Base-by-base conservation (phyloP, 2,113 vertebrate genomes). In the Cyprinus carpio region DNA sequence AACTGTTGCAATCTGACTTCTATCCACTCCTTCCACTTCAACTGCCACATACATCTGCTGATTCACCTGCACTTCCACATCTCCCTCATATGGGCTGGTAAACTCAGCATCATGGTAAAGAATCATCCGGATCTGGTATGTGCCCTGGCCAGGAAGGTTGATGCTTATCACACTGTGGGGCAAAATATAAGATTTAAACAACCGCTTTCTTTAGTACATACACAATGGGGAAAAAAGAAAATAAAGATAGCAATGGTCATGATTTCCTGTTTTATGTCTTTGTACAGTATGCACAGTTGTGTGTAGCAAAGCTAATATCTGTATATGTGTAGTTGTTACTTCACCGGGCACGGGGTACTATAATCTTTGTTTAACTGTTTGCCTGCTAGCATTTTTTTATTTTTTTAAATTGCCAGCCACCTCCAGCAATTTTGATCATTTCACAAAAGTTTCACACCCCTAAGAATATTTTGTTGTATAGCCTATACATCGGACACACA, bases 21-120 rank as follows among this genome's bases (percentile, higher is more conserved):
- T 31, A 20, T 87, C 29, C 49, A 87, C 72, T 67, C 83, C 88
- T 16, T 13, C 74, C 64, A 90, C 51, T 2, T 27, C 2, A 54
- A 91, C 86, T 11, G 82, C 84, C n/a, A 90, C 75, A 2, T 86
- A 91, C 15, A 89, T 46, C 25, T 27, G 82, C 23, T 84, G 77
- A 12, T 90, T 89, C 51, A 90, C 11, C 0, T 43, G 15, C 9
- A 92, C 80, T 6, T 80, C 27, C 29, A 88, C 18, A 1, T 62
- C 71, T 1, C 65, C 75, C 0, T 75, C 10, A 34, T 67, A 87
- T 2, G 84, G 84, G 5, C 9, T 4, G 4, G 3, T 18, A 81
- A 90, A 92, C 0, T 13, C 3, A 0, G 84, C 1, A 67, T 89
- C 83, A 1, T 49, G n/a, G 54, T 91, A 90, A 18, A 86, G 71